Evolutionary conservation across 2,888 invertebrate species (phyloP).

Genomic region (Cepaea hortensis): DNA sequence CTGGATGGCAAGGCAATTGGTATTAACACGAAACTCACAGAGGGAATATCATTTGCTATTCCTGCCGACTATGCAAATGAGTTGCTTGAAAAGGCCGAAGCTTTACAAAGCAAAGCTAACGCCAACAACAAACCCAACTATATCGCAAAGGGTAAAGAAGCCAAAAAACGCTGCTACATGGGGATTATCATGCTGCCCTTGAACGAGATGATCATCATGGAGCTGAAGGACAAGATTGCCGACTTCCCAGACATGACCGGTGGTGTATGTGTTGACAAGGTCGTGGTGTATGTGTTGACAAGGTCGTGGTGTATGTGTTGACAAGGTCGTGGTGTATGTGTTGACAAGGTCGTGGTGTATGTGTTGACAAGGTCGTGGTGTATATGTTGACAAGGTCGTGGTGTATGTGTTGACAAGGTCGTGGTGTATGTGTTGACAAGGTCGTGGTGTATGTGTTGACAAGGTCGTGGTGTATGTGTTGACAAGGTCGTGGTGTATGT

Average conservation of each 20-base stretch:
- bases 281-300: conserved; percentile 83
- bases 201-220: conserved; percentile 85
- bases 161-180: conserved; percentile 80
- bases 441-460: too few species aligned
- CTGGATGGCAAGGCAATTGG: conserved; percentile 94
- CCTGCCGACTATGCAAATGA: conserved; percentile 88
- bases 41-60: conserved; percentile 96
- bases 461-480: too few species aligned
- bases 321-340: too few species aligned
- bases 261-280: conserved; percentile 92
- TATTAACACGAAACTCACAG: conserved; percentile 79
- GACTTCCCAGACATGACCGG: conserved; percentile 82
- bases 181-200: conserved; percentile 93
- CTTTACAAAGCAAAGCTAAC: conserved; percentile 60
- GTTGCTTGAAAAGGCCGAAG: conserved; percentile 80
- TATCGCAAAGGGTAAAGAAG: conserved; percentile 49
- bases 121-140: conserved; percentile 39
- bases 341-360: too few species aligned
- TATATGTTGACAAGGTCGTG: too few species aligned
- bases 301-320: conserved; percentile 79
- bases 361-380: too few species aligned
- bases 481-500: too few species aligned
- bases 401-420: too few species aligned
- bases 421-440: too few species aligned
- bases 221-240: conserved; percentile 79